phyloP scores from a whole-genome alignment of 2,113 vertebrate genomes.

The Oryzias javanicus region DNA sequence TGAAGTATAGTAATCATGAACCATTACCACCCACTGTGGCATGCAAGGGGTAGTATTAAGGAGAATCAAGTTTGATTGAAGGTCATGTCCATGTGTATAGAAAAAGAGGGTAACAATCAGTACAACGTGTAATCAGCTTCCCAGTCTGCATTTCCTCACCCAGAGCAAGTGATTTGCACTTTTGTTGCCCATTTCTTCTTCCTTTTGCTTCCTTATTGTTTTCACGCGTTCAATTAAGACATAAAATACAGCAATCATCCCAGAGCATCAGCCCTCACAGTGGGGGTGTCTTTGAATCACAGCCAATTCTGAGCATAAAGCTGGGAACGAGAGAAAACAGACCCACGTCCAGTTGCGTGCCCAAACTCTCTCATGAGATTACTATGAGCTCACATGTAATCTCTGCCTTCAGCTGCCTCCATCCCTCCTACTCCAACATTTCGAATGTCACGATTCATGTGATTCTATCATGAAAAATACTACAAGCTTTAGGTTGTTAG shows the following conservation, averaged over 20 bases:
- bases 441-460: conserved; percentile 40
- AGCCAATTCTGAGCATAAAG: conserved; percentile 46
- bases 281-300: conserved; percentile 51
- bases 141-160: conserved; percentile 57
- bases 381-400: conserved; percentile 67
- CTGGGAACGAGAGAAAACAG: conserved; percentile 43
- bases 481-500: conserved; percentile 4
- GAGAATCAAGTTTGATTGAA: conserved; percentile 79
- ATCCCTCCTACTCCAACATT: conserved; percentile 45
- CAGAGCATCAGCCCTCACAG: conserved; percentile 31
- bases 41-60: conserved; percentile 66
- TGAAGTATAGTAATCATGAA: conserved; percentile 74
- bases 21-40: conserved; percentile 67
- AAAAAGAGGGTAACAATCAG: conserved; percentile 70
- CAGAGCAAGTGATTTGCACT: conserved; percentile 70
- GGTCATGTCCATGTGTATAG: conserved; percentile 66
- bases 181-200: conserved; percentile 53
- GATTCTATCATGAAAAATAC: conserved; percentile 35
- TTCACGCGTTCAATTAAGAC: conserved; percentile 69
- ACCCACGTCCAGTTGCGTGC: conserved; percentile 36
- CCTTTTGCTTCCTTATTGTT: conserved; percentile 56
- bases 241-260: conserved; percentile 65
- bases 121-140: conserved; percentile 72
- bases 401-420: conserved; percentile 60
- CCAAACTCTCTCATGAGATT: conserved; percentile 70